Percentiles rank a stretch among this genome's conserved stretches.
phyloP scores from a whole-genome alignment of 92 coral and sea anemone species.

The Meandrina meandrites region DNA sequence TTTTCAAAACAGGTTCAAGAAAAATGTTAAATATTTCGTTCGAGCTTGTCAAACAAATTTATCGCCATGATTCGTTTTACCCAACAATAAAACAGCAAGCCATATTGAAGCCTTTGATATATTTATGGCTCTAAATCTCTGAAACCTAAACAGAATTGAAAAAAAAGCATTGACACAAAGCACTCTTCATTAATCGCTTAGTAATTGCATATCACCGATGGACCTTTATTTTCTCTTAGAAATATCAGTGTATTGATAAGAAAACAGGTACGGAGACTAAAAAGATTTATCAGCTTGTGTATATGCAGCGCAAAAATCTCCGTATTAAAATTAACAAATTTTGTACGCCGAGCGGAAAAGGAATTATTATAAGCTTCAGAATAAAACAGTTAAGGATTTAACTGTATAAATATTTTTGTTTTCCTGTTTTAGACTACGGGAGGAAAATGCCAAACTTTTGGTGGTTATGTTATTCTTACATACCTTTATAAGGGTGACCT shows the following conservation, averaged over 20 bases:
- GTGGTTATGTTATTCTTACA: neutral
- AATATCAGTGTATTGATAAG: neutral
- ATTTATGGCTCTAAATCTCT: neutral
- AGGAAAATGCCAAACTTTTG: neutral
- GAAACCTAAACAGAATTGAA: neutral
- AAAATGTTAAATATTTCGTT: neutral
- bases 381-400: neutral
- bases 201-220: neutral
- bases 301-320: neutral
- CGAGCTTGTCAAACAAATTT: neutral
- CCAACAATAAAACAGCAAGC: neutral
- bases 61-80: neutral
- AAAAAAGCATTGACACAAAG: neutral
- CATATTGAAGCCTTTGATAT: neutral
- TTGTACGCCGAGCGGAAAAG: neutral
- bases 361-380: neutral
- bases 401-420: neutral
- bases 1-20: neutral
- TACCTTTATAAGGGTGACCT: slow-evolving; percentile 6
- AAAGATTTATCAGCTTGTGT: neutral
- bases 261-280: neutral
- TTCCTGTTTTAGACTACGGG: neutral
- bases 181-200: neutral
- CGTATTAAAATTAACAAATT: neutral
- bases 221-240: neutral